phyloP scores from a whole-genome alignment of 2,113 vertebrate genomes.

The Odontesthes bonariensis region DNA sequence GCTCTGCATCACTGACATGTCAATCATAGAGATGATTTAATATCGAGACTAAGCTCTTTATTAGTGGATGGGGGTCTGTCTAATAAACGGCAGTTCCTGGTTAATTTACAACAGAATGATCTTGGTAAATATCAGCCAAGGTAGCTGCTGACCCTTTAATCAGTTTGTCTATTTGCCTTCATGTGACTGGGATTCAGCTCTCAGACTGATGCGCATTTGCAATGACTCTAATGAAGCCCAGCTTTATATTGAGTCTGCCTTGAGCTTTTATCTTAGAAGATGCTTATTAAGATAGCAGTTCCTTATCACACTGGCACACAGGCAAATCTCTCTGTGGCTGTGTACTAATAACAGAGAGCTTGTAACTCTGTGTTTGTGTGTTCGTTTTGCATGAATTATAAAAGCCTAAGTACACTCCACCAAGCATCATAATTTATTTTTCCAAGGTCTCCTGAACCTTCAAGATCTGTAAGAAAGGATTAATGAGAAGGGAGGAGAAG shows the following conservation, averaged over 20 bases:
- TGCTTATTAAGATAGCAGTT: slow-evolving; percentile 73
- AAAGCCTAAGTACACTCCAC: background rate
- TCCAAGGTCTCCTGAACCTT: slow-evolving; percentile 24
- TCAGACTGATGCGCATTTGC: slow-evolving; percentile 25
- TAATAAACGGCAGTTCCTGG: slow-evolving; percentile 19
- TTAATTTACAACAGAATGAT: slow-evolving; percentile 35
- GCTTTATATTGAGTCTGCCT: slow-evolving; percentile 48
- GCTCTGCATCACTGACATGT: slow-evolving; percentile 1
- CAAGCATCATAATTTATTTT: slow-evolving; percentile 21
- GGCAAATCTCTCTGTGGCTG: slow-evolving; percentile 39
- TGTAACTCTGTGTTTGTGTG: slow-evolving; percentile 7
- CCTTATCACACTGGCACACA: slow-evolving; percentile 67
- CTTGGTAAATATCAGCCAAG: slow-evolving; percentile 41
- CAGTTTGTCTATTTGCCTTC: slow-evolving; percentile 6
- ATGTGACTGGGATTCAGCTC: slow-evolving; percentile 35
- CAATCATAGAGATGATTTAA: slow-evolving; percentile 15
- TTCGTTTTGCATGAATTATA: slow-evolving; percentile 17
- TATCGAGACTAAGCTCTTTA: slow-evolving; percentile 11
- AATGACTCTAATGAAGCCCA: slow-evolving; percentile 53
- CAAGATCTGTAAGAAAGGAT: slow-evolving; percentile 25
- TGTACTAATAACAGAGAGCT: slow-evolving; percentile 19
- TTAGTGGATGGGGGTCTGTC: background rate
- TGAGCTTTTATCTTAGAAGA: slow-evolving; percentile 56
- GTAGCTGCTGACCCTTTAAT: slow-evolving; percentile 8
- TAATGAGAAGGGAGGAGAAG: slow-evolving; percentile 35